Percentiles rank a stretch among this genome's conserved stretches.
Conservation (phyloP, 2,888 invertebrate species). For the Ptilodon capucinus region DNA sequence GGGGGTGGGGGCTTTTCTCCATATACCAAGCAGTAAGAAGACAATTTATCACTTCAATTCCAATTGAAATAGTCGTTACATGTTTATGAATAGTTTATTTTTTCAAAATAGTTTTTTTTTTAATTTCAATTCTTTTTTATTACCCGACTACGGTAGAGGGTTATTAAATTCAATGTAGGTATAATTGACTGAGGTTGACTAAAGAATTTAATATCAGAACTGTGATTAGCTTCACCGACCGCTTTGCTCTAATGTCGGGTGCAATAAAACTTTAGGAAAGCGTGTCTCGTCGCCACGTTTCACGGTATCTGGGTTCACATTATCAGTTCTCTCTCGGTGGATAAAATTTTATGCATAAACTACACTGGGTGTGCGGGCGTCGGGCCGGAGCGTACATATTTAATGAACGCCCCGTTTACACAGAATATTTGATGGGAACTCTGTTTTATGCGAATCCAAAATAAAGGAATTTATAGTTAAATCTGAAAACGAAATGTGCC, state of each 20-base stretch:
- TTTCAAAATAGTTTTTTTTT: no score
- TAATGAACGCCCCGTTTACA: slow-evolving; percentile 59
- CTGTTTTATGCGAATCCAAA: slow-evolving; percentile 44
- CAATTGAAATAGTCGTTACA: no score
- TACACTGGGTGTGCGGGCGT: slow-evolving; percentile 26
- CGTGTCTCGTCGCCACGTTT: slow-evolving; percentile 14
- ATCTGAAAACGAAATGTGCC: no score
- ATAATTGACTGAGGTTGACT: no score
- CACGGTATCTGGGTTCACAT: slow-evolving; percentile 24
- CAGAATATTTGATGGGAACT: slow-evolving; percentile 59
- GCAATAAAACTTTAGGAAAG: slow-evolving; percentile 17
- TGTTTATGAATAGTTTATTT: no score
- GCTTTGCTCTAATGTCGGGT: neutral
- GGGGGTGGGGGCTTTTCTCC: no score
- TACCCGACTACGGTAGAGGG: no score
- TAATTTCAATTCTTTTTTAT: no score
- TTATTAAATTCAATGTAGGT: no score
- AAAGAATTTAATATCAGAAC: neutral
- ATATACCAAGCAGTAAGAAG: no score
- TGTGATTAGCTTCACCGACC: neutral
- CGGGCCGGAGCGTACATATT: slow-evolving; percentile 61
- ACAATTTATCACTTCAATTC: no score
- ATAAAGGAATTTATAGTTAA: slow-evolving; percentile 28
- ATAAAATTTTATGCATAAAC: slow-evolving; percentile 42
- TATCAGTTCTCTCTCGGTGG: slow-evolving; percentile 31